Conservation (phyloP, 2,113 vertebrate genomes). For the Sorex fumeus region DNA sequence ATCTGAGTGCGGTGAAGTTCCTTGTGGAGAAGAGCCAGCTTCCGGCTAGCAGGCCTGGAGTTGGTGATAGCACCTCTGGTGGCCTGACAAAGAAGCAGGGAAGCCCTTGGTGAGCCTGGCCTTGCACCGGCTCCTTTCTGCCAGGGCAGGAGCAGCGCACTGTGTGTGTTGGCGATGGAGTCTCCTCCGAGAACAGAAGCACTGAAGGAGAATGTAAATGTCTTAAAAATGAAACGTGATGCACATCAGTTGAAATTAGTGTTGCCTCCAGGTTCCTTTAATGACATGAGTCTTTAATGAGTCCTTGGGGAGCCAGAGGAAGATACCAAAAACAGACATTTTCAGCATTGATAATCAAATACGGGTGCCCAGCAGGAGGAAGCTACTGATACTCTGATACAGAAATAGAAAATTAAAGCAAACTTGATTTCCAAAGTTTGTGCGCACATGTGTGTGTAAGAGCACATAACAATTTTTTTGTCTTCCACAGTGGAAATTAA, state of each 20-base stretch:
- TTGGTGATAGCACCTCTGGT: neutral
- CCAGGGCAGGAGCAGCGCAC: neutral
- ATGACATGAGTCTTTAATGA: slow-evolving; percentile 24
- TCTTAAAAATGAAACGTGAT: slow-evolving; percentile 21
- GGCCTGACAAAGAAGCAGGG: neutral
- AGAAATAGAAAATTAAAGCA: neutral
- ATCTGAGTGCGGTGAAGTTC: neutral
- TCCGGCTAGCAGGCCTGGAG: neutral
- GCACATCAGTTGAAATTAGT: slow-evolving; percentile 22
- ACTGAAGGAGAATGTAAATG: slow-evolving; percentile 60
- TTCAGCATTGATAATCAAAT: neutral
- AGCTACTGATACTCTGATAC: neutral
- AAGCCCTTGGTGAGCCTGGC: neutral
- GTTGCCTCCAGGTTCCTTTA: slow-evolving; percentile 4
- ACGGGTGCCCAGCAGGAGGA: neutral
- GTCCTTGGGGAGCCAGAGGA: slow-evolving; percentile 38
- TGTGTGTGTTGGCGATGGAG: slow-evolving; percentile 41
- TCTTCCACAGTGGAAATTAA: neutral
- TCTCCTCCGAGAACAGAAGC: slow-evolving; percentile 57
- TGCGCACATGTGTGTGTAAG: too few species aligned
- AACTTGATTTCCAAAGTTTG: neutral
- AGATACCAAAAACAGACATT: slow-evolving; percentile 29
- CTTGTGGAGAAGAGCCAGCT: neutral
- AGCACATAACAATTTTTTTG: rapidly evolving
- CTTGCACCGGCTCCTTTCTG: neutral